phyloP scores from a whole-genome alignment of 2,113 vertebrate genomes.

The Rhadina sibilatrix region DNA sequence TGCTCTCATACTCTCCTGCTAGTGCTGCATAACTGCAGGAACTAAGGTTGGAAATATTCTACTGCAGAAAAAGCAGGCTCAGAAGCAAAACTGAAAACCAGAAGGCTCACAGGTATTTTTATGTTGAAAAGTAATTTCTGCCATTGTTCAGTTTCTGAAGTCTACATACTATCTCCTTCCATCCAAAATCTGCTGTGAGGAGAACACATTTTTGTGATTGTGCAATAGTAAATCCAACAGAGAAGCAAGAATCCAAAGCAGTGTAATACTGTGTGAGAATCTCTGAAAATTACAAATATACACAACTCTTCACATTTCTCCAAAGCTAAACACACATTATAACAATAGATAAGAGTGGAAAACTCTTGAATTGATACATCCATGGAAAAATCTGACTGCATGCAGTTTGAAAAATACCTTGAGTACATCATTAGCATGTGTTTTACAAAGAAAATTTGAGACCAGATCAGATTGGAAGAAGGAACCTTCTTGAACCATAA shows the following conservation, averaged over 20 bases:
- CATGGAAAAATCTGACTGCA: neutral
- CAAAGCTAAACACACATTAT: neutral
- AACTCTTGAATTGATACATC: neutral
- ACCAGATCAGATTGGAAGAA: neutral
- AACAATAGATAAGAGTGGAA: neutral
- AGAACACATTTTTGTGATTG: neutral
- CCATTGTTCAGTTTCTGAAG: neutral
- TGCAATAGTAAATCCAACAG: neutral
- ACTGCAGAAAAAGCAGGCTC: neutral
- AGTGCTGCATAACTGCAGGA: neutral
- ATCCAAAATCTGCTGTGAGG: neutral
- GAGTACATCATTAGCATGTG: neutral
- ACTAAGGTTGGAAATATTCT: neutral
- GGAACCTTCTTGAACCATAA: neutral
- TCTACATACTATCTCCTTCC: neutral
- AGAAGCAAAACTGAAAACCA: neutral
- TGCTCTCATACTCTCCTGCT: neutral
- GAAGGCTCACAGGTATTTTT: neutral
- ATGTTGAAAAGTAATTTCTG: neutral
- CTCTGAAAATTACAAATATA: neutral
- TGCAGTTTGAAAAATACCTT: neutral
- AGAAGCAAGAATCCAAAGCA: neutral
- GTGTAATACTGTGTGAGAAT: neutral
- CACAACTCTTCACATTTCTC: neutral
- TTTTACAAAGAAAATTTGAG: neutral